Base-by-base conservation (phyloP, 92 coral and sea anemone genomes). In the Plumapathes pennacea region DNA sequence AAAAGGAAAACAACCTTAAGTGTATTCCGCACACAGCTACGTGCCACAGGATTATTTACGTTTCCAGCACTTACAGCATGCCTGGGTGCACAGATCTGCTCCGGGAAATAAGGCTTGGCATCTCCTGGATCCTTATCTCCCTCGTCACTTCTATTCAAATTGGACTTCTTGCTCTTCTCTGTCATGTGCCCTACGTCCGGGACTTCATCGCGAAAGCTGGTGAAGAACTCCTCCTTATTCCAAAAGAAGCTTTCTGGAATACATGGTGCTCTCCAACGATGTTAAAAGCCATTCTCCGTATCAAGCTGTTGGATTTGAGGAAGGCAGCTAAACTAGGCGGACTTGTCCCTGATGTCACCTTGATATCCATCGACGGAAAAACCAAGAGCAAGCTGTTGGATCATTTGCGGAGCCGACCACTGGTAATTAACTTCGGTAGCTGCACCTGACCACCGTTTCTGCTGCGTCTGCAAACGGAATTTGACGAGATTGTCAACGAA, bases 361-460 rank as follows among this genome's bases (percentile, higher is more conserved):
- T 85, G 15, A 57, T 56, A 23, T 50, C 76, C 10, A 55, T 62
- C 8, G 73, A 80, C 4, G 74, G 82, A 32, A 57, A 50, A 38
- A 25, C 33, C 33, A 34, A 50, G 22, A 20, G 41, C 26, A 50
- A 47, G 44, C 52, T 81, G 30, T 49, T 81, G 2, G 82, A 90
- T 18, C 34, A 58, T 2, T 58, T 50, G 8, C 53, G 48, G 38
- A 67, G 74, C 0, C 80, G 97, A 5, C 97, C 97, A 3, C 57
- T 85, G 40, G 90, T 85, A 20, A 42, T 90, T 14, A 78, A 81
- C 69, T 90, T 90, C 53, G 97, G 97, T 4, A 81, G 95, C 53
- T 81, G 85, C 2, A 81, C 77, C 62, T 90, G 97, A 78, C 95
- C 97, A 4, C 84, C 90, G 50, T 90, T 90, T 51, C 39, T 34